Evolutionary conservation across 2,113 vertebrate genomes (phyloP), one percentile per base, ranked within the genome.

Genomic region (Corythornis madagascariensis): DNA sequence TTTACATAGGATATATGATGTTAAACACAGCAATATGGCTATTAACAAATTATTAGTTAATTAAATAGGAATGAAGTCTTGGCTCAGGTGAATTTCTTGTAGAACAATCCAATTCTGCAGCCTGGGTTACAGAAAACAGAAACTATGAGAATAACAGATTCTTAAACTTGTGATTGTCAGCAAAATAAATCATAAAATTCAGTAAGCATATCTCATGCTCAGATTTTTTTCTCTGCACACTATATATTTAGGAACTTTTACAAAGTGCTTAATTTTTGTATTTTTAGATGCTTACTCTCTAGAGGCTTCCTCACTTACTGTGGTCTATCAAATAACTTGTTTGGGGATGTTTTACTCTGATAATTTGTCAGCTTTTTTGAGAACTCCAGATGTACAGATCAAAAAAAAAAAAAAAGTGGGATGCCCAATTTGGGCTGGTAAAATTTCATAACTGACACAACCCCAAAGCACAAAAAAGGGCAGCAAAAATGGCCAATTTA

Each of bases 261-360:
- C 24, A 16, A 71, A 86, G 75, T 40, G 52, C 74, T 83, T 78
- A 77, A 67, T 77, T 92, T 88, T 86, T 77, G 26, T 40, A 64
- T 60, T 94, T 80, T 64, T 77, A 42, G 22, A 86, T 64, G 47
- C 52, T 86, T 83, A 88, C 61, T 71, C 79, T 38, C 67, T 77
- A 42, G 22, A 86, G 69, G 43, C 52, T 86, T 83, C 88, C 61
- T 71, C 79, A 64, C 22, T 81, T 90, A 47, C n/a, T 90, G 20
- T 63, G 45, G 31, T 76, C 48, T 92, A 81, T 77, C 91, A 90
- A 95, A 77, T 67, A 69, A 33, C 63, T 69, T 92, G 35, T 86
- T 57, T 75, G 33, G 53, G 55, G n/a, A 84, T 8, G 82, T 79
- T 92, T 90, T 82, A 73, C 20, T 65, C 35, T 70, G 42, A 73